phyloP scores from a whole-genome alignment of 2,797 vertebrate species.

The Eremophila alpestris region DNA sequence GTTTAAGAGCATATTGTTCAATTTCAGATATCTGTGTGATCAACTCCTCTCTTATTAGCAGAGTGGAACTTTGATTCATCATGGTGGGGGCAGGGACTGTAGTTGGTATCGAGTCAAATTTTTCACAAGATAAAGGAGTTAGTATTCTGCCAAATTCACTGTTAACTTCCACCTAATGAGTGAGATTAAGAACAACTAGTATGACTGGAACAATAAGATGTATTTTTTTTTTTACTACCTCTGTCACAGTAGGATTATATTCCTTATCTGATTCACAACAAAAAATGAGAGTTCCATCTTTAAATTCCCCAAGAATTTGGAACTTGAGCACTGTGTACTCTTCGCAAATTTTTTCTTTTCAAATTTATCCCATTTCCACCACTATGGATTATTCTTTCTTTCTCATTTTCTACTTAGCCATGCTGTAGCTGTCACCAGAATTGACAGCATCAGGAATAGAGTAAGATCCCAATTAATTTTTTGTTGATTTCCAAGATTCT shows the following conservation, averaged over 20 bases:
- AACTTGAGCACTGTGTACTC: background rate
- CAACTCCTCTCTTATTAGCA: background rate
- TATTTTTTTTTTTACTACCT: background rate
- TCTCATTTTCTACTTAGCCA: background rate
- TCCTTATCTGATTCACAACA: background rate
- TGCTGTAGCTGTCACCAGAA: background rate
- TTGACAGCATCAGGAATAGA: background rate
- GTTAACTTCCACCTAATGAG: background rate
- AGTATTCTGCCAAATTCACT: background rate
- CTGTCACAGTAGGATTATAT: background rate
- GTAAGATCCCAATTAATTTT: background rate
- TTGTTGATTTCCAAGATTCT: background rate
- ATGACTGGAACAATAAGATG: background rate
- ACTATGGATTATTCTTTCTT: background rate
- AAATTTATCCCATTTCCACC: background rate
- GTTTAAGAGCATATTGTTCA: background rate
- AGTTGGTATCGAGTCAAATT: accelerated
- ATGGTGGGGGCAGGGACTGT: background rate
- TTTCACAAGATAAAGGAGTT: background rate
- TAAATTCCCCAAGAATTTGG: background rate
- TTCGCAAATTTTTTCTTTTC: background rate
- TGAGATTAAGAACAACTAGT: background rate
- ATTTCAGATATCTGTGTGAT: background rate
- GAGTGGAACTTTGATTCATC: background rate
- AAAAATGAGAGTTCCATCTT: background rate